Conservation (phyloP, 1,140 invertebrate genomes). For the Bradynema listronoti region DNA sequence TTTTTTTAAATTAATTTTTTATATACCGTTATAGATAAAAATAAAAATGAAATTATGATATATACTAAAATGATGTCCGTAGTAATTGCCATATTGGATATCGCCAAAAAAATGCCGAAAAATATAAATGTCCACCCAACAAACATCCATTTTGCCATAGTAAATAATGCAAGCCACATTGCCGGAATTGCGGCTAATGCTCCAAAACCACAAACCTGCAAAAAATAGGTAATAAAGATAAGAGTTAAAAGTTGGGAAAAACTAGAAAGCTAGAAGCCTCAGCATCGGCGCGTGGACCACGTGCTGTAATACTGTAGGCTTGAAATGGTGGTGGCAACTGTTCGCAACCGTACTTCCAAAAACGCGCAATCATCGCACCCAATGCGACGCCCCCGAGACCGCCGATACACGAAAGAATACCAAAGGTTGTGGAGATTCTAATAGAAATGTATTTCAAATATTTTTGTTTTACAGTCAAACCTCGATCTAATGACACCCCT, state of each 20-base stretch:
- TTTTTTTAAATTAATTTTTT: not conserved
- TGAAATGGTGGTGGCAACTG: too few relatives aligned
- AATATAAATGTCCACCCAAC: constrained; percentile 61
- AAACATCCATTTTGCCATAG: constrained; percentile 11
- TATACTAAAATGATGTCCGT: constrained; percentile 83
- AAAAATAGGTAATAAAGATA: too few relatives aligned
- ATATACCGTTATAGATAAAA: not conserved
- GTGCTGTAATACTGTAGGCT: too few relatives aligned
- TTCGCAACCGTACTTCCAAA: not conserved
- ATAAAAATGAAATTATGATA: constrained; percentile 57
- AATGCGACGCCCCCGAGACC: constrained; percentile 6
- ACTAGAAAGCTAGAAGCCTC: too few relatives aligned
- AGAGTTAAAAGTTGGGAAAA: too few relatives aligned
- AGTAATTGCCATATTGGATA: constrained; percentile 94
- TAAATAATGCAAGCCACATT: constrained; percentile 60
- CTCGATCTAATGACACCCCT: too few relatives aligned
- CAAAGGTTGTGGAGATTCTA: constrained; percentile 12
- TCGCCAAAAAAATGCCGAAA: constrained; percentile 66
- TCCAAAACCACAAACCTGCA: constrained; percentile 73
- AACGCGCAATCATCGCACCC: not conserved
- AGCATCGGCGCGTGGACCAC: too few relatives aligned
- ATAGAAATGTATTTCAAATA: too few relatives aligned
- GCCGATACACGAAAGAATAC: constrained; percentile 13
- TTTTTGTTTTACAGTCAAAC: too few relatives aligned
- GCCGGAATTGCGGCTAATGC: constrained; percentile 74